Conservation (phyloP, 2,113 vertebrate species). For the Engraulis encrasicolus region DNA sequence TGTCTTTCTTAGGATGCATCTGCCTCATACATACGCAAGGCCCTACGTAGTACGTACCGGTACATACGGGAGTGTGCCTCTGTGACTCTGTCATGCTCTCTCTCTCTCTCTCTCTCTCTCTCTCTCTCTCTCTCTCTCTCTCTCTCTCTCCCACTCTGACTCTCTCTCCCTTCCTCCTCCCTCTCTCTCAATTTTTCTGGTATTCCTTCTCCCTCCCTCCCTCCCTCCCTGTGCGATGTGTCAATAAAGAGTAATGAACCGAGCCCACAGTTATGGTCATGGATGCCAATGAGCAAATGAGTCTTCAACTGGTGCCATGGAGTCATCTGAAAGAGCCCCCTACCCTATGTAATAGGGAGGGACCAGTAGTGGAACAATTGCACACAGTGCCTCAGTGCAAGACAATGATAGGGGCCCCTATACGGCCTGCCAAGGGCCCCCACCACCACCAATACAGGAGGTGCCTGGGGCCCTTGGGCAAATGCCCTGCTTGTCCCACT, state of each 20-base stretch:
- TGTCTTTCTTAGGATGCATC: conserved; percentile 60
- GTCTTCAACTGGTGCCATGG: too few relatives aligned
- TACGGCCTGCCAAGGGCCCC: too few relatives aligned
- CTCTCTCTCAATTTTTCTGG: too few relatives aligned
- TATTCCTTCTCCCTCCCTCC: neutral
- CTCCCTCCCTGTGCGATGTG: conserved; percentile 27
- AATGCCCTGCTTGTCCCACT: too few relatives aligned
- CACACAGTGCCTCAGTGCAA: too few relatives aligned
- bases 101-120: neutral
- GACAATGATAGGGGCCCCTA: too few relatives aligned
- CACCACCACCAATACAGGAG: too few relatives aligned
- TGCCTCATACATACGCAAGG: conserved; percentile 7
- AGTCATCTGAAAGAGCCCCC: too few relatives aligned
- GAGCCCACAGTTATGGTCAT: neutral
- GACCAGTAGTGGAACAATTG: too few relatives aligned
- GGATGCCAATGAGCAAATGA: neutral
- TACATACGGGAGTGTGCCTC: neutral
- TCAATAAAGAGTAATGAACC: conserved; percentile 39
- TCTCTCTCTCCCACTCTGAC: neutral
- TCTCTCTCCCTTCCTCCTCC: neutral
- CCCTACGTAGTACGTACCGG: too few relatives aligned
- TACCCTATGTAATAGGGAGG: too few relatives aligned
- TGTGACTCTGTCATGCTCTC: neutral
- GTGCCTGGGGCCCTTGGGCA: too few relatives aligned
- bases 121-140: neutral